A percentile compares a stretch with the other conserved stretches of the same genome.
These are phyloP conservation scores for Diglossa cyanea DNA, from an alignment of 2,797 vertebrate species.

Conservation along the genomic window DNA sequence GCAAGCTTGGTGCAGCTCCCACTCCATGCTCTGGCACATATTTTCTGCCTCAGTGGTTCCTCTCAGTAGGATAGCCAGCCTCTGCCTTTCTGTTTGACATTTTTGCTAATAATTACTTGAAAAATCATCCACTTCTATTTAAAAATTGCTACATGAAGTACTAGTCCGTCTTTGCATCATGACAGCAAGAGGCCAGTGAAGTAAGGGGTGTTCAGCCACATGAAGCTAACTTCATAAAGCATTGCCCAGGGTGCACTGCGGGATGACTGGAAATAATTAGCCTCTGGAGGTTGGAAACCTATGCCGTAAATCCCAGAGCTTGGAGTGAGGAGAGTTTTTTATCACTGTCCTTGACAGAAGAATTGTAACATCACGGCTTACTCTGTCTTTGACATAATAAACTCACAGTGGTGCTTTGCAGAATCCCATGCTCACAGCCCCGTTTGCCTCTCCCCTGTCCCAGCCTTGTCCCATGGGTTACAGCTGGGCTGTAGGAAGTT, in stretches of 20 bases:
- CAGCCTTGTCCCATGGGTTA: background rate
- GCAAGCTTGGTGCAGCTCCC: slow-evolving; percentile 41
- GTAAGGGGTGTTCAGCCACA: slow-evolving; percentile 61
- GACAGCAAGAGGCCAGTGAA: slow-evolving; percentile 66
- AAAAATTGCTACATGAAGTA: slow-evolving; percentile 67
- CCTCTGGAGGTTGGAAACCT: slow-evolving; percentile 69
- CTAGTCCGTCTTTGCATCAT: slow-evolving; percentile 58
- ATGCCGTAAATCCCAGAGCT: slow-evolving; percentile 58
- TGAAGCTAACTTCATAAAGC: slow-evolving; percentile 72
- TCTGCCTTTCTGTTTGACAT: slow-evolving; percentile 67
- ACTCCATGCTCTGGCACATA: slow-evolving; percentile 19
- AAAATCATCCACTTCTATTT: slow-evolving; percentile 70
- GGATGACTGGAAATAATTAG: slow-evolving; percentile 74
- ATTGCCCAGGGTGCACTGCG: slow-evolving; percentile 67
- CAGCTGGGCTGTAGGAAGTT: background rate
- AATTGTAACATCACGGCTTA: slow-evolving; percentile 58
- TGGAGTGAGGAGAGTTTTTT: slow-evolving; percentile 40
- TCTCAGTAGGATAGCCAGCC: slow-evolving; percentile 64
- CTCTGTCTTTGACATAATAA: slow-evolving; percentile 59
- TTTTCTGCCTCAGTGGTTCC: slow-evolving; percentile 71
- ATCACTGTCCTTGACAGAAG: slow-evolving; percentile 57
- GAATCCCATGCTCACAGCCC: background rate
- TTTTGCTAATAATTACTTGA: slow-evolving; percentile 76
- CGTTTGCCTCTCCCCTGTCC: background rate
- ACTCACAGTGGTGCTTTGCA: slow-evolving; percentile 12